Conservation (phyloP, 2,888 invertebrate genomes). For the Omphaloscelis lunosa region DNA sequence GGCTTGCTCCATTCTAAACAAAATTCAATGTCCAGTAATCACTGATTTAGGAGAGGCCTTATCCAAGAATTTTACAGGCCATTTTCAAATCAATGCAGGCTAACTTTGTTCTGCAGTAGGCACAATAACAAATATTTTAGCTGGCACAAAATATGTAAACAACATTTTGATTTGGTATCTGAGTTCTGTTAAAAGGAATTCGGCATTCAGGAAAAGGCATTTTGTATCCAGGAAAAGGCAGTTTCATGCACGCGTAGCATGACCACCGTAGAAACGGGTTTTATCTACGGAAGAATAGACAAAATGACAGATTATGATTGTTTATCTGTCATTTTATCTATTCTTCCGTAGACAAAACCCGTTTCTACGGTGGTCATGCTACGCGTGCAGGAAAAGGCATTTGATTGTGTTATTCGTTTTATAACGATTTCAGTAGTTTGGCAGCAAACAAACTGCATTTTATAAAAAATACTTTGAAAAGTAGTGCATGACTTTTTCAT, state of each 20-base stretch:
- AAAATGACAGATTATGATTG: no score
- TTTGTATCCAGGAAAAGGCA: neutral
- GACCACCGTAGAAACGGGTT: no score
- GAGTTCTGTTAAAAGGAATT: neutral
- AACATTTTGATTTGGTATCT: neutral
- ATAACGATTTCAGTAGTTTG: constrained; percentile 6
- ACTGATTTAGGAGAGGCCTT: neutral
- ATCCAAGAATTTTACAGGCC: neutral
- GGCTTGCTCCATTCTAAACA: neutral
- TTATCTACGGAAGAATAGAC: no score
- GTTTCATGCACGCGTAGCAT: no score
- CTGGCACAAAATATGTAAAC: neutral
- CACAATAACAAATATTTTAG: neutral
- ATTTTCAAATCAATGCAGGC: neutral
- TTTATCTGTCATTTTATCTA: no score
- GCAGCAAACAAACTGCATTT: neutral
- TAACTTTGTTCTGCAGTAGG: neutral
- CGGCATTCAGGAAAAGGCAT: neutral
- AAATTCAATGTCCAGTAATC: neutral
- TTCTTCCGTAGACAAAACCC: no score
- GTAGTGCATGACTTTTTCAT: constrained; percentile 9
- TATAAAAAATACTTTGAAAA: constrained; percentile 11
- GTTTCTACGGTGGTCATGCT: no score
- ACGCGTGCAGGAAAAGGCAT: neutral
- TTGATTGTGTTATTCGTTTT: neutral